Conservation (phyloP, 2,797 vertebrate genomes). For the Trachops cirrhosus region DNA sequence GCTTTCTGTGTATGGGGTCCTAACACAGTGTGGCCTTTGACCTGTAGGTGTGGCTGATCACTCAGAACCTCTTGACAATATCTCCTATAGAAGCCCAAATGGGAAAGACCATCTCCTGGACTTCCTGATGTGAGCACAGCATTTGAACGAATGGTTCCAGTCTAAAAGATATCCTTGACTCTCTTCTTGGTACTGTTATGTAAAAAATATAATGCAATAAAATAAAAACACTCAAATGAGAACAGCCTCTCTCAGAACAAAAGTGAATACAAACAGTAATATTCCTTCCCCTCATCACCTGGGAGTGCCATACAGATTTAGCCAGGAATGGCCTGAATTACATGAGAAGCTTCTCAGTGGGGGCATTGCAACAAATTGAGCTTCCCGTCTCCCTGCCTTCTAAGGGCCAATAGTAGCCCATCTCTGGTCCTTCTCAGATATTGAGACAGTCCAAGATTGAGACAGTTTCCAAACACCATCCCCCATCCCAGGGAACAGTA, state of each 20-base stretch:
- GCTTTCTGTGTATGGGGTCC: not conserved
- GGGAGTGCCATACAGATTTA: not conserved
- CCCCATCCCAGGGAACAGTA: not conserved
- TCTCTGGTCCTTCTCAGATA: too few species aligned
- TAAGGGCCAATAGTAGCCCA: accelerated
- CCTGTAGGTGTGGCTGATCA: not conserved
- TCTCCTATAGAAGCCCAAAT: not conserved
- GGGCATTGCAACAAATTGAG: not conserved
- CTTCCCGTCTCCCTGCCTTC: not conserved
- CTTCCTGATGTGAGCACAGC: not conserved
- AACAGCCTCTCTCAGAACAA: not conserved
- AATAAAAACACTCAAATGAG: not conserved
- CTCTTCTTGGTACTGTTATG: not conserved
- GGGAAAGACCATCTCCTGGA: not conserved
- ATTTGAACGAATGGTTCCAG: not conserved
- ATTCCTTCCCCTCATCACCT: not conserved
- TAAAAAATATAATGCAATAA: not conserved
- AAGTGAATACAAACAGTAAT: not conserved
- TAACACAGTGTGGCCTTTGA: not conserved
- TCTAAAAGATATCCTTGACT: not conserved
- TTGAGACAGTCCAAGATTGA: not conserved
- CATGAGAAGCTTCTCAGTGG: not conserved
- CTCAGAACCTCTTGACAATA: not conserved
- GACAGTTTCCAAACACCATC: not conserved
- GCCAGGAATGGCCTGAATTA: not conserved